Conservation (phyloP, 2,888 invertebrate species). For the Ceriagrion tenellum region DNA sequence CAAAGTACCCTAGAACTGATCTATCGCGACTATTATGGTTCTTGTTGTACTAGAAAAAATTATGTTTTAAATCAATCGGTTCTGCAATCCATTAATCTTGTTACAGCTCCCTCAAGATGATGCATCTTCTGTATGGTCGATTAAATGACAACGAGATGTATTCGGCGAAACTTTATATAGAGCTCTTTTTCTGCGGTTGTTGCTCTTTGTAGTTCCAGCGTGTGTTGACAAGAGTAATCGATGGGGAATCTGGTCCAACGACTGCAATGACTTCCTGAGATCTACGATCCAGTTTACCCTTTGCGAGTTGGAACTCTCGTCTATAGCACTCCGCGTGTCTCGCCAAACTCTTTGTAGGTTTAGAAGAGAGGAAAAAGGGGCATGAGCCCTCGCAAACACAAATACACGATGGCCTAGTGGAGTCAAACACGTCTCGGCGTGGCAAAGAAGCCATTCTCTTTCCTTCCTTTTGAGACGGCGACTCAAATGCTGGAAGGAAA, state of each 20-base stretch:
- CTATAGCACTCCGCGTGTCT: neutral
- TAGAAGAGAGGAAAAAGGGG: neutral
- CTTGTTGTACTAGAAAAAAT: too few species aligned
- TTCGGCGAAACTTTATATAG: too few species aligned
- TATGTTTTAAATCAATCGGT: too few species aligned
- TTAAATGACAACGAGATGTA: too few species aligned
- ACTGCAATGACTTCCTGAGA: neutral
- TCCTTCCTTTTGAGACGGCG: neutral
- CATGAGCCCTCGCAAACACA: neutral
- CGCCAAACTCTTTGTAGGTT: neutral
- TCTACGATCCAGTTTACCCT: neutral
- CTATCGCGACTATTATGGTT: too few species aligned
- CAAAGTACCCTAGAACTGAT: too few species aligned
- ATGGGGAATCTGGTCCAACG: neutral
- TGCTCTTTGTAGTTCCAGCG: too few species aligned
- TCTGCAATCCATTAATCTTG: too few species aligned
- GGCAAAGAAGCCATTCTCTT: neutral
- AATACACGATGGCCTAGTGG: neutral
- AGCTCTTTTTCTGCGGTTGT: too few species aligned
- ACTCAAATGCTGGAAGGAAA: neutral
- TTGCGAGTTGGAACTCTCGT: neutral
- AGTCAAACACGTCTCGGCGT: neutral
- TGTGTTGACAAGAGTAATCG: too few species aligned
- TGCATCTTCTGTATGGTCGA: too few species aligned
- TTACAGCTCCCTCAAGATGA: too few species aligned